Base-by-base conservation (phyloP, 2,113 vertebrate species). In the Lepus americanus region DNA sequence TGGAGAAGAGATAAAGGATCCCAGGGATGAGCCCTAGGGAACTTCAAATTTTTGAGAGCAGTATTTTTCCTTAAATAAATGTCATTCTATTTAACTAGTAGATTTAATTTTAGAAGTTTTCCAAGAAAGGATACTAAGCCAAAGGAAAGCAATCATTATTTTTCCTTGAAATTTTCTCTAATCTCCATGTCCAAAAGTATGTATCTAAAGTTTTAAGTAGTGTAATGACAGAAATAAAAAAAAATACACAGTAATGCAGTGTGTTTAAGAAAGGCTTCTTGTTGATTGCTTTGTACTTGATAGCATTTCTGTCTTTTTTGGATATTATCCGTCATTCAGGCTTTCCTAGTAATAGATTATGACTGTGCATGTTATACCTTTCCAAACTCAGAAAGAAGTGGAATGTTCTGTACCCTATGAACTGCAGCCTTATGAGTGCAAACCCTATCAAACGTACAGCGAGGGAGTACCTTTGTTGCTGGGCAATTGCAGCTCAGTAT, bases 21-120 rank as follows among this genome's bases (percentile, higher is more conserved):
- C 93, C n/a, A 95, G 76, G 69, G 95, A 95, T 95, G 70, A 97
- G 96, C 88, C 96, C 93, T 94, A 79, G 82, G 78, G 95, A 93
- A 92, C 89, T 96, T 97, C 89, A 97, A 97, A 95, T 72, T 91
- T 95, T 96, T 86, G 74, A 97, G 89, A 97, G 96, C 51, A 88
- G 49, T 89, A 87, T 91, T 94, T 95, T 97, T 95, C 53, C 83
- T 97, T 97, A 97, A 97, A 95, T 95, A 95, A 96, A 95, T 95
- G 70, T 95, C 77, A 96, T 93, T 92, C 92, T 97, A 87, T 95
- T 96, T 97, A 97, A 97, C 91, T 86, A 72, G 74, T 77, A 91
- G 74, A 87, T 97, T 96, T 95, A 95, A 97, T 97, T 96, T 97
- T 53, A 78, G 80, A 94, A 95, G 69, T 97, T 96, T 96, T 95